Base-by-base conservation (phyloP, 2,113 vertebrate genomes). In the Pica pica region DNA sequence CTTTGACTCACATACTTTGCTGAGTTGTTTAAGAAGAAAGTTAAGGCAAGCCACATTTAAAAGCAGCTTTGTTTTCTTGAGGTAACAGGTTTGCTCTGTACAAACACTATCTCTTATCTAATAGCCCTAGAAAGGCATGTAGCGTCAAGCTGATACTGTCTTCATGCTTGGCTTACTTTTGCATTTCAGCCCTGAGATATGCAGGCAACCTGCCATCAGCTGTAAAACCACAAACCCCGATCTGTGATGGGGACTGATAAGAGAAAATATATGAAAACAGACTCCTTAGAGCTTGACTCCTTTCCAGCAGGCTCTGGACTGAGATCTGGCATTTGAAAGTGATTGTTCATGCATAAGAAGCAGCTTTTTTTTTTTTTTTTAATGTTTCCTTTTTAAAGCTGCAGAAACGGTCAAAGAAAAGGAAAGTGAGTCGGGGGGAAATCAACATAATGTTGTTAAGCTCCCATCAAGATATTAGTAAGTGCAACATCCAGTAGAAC, bases 41-140 rank as follows among this genome's bases (percentile, higher is more conserved):
- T 68, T 87, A 95, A 82, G 90, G 67, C n/a, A 92, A 93, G 47
- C 14, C 80, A 90, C 23, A 49, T 89, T 90, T 91, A 80, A 93
- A 96, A 93, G 81, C 80, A 87, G 80, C 49, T 95, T 95, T 96
- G 79, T 94, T 97, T 92, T 95, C 84, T 83, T 94, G 93, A 93
- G 82, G 92, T 91, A 97, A 95, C 94, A 96, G 95, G 94, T 96
- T 96, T 96, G 83, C 89, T 95, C 95, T 93, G 84, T 96, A 61
- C 91, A 95, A 95, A 92, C 88, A 93, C 63, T 94, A 89, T 95
- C 83, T 97, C 93, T 96, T 96, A 97, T 97, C 97, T 97, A 96
- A 97, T 93, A 97, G 91, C 71, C 89, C 86, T 94, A 83, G 92
- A 97, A 97, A 96, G 94, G 95, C 96, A 96, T 95, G 93, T 96